Evolutionary conservation across 2,797 vertebrate species (phyloP).

Genomic region (Sarcoramphus papa): DNA sequence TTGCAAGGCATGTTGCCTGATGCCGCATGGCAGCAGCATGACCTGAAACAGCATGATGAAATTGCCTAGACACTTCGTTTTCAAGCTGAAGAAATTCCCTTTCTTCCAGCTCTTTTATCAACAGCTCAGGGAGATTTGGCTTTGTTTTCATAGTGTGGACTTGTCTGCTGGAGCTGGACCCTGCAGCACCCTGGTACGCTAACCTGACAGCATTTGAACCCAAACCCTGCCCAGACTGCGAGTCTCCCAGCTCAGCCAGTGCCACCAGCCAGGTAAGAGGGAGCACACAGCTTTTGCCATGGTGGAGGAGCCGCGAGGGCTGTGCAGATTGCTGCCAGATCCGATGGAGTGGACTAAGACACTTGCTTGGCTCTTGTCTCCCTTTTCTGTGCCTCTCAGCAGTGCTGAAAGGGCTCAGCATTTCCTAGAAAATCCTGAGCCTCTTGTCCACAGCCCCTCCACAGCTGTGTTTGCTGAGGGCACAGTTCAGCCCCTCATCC

Average conservation of each 20-base stretch:
- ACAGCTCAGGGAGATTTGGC: background rate
- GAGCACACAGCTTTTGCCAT: background rate
- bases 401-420: background rate
- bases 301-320: background rate
- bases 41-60: background rate
- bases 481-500: background rate
- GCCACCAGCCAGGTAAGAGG: background rate
- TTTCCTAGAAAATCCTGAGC: background rate
- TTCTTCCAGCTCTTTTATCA: background rate
- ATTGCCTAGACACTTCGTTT: background rate
- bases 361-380: background rate
- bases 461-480: background rate
- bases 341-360: background rate
- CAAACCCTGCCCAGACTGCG: background rate
- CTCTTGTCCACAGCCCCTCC: background rate
- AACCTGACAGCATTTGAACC: background rate
- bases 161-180: background rate
- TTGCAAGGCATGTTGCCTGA: background rate
- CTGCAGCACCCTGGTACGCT: background rate
- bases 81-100: background rate
- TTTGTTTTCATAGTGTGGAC: background rate
- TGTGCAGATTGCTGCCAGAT: background rate
- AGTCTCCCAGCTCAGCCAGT: background rate
- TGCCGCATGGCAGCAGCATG: background rate
- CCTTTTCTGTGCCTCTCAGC: background rate